Evolutionary conservation across 1,140 invertebrate genomes (phyloP).

Genomic region (Apis florea): DNA sequence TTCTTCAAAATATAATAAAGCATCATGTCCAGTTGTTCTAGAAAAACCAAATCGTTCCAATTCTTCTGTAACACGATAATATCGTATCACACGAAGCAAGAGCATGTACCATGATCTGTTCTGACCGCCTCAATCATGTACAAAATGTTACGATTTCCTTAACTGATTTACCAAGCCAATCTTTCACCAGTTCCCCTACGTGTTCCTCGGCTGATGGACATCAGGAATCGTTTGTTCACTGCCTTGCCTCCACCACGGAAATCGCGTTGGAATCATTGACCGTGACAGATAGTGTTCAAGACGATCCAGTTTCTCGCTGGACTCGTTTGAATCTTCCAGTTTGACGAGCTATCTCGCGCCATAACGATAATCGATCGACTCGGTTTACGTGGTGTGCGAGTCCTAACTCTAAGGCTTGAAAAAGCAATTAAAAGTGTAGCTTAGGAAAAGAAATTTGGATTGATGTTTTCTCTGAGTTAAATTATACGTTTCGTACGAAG

Average conservation of each 20-base stretch:
- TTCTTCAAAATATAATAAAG: no score
- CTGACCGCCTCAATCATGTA: slow-evolving; percentile 4
- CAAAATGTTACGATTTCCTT: slow-evolving; percentile 6
- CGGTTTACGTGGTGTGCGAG: slow-evolving; percentile 9
- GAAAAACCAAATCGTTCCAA: background rate
- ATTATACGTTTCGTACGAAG: background rate
- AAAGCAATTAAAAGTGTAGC: background rate
- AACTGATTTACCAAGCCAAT: slow-evolving; percentile 17
- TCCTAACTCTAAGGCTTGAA: no score
- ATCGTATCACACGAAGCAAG: background rate
- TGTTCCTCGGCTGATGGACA: slow-evolving; percentile 51
- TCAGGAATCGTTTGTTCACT: slow-evolving; percentile 50
- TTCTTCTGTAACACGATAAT: background rate
- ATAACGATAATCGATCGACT: slow-evolving; percentile 53
- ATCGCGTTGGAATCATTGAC: slow-evolving; percentile 59
- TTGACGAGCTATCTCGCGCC: slow-evolving; percentile 37
- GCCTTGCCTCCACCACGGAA: slow-evolving; percentile 53
- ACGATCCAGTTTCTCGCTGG: slow-evolving; percentile 56
- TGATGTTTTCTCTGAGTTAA: background rate
- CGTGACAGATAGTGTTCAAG: slow-evolving; percentile 58
- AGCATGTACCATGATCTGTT: slow-evolving; percentile 2
- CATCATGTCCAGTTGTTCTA: background rate
- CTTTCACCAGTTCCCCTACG: slow-evolving; percentile 24
- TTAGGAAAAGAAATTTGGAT: background rate
- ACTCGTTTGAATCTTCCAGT: slow-evolving; percentile 51